phyloP scores from a whole-genome alignment of 2,888 invertebrate species.

The Conchocele bisecta region DNA sequence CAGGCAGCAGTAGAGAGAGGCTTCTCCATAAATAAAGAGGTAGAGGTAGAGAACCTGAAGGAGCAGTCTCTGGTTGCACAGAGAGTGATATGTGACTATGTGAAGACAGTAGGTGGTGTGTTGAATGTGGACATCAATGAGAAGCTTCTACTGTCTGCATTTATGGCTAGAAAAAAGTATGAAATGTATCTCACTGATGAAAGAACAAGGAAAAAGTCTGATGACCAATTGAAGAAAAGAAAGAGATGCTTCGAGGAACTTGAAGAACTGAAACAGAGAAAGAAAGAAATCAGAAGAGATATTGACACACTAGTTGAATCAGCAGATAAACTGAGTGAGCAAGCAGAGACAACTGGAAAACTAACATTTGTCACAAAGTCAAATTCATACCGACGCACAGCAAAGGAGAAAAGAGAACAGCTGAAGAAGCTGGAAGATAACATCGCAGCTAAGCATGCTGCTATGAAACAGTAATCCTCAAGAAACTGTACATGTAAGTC shows the following conservation, averaged over 20 bases:
- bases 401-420: constrained; percentile 20
- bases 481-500: too few relatives aligned
- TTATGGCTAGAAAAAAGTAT: constrained; percentile 34
- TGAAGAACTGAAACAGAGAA: constrained; percentile 23
- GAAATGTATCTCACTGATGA: constrained; percentile 19
- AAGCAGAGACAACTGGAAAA: constrained; percentile 35
- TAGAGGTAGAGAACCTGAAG: constrained; percentile 51
- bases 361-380: constrained; percentile 25
- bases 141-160: constrained; percentile 18
- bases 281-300: constrained; percentile 5
- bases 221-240: too few relatives aligned
- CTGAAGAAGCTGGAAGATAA: constrained; percentile 1
- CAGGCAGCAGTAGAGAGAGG: constrained; percentile 64
- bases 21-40: constrained; percentile 65
- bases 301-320: constrained; percentile 10
- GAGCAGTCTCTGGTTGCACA: constrained; percentile 54
- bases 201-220: constrained; percentile 17
- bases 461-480: not conserved
- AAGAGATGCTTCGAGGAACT: too few relatives aligned
- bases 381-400: constrained; percentile 21
- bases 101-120: constrained; percentile 37
- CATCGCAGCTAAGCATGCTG: not conserved
- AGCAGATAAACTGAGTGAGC: constrained; percentile 23
- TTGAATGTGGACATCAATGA: constrained; percentile 33
- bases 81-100: constrained; percentile 48